A percentile compares a stretch with the other conserved stretches of the same genome.
These are phyloP conservation scores for Aricia agestis DNA, from an alignment of 1,140 invertebrate genomes.

Conservation along the genomic window DNA sequence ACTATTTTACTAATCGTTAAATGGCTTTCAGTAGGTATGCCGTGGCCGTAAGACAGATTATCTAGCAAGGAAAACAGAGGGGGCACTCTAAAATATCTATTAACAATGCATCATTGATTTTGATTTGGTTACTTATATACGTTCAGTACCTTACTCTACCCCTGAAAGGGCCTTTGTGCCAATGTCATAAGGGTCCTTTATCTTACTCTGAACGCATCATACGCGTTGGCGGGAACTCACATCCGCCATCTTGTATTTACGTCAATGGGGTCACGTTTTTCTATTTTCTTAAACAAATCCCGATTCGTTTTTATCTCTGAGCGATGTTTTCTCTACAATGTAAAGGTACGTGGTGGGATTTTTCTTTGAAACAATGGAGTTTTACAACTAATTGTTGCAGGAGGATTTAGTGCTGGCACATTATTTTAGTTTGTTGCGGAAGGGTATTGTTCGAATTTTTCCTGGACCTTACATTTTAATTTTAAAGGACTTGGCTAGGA, in stretches of 20 bases:
- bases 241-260: conserved; percentile 48
- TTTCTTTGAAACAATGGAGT: conserved; percentile 9
- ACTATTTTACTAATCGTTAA: too few relatives aligned
- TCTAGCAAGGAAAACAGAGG: conserved; percentile 28
- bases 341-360: conserved; percentile 21
- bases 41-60: too few relatives aligned
- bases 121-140: not conserved
- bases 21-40: too few relatives aligned
- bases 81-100: conserved; percentile 4
- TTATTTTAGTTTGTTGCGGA: conserved; percentile 16
- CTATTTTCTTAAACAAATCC: conserved; percentile 50
- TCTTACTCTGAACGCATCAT: not conserved
- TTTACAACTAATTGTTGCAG: conserved; percentile 20
- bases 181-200: too few relatives aligned
- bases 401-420: conserved; percentile 7
- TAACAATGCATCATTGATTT: conserved; percentile 16
- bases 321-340: conserved; percentile 30
- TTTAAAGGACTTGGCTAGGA: not conserved
- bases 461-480: not conserved
- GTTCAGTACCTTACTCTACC: not conserved
- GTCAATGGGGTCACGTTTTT: conserved; percentile 55
- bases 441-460: conserved; percentile 6
- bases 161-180: too few relatives aligned
- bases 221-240: conserved; percentile 36
- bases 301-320: conserved; percentile 35